These are phyloP conservation scores for Pseudolycoriella hygida DNA, from an alignment of 2,888 invertebrate species.

Conservation along the genomic window DNA sequence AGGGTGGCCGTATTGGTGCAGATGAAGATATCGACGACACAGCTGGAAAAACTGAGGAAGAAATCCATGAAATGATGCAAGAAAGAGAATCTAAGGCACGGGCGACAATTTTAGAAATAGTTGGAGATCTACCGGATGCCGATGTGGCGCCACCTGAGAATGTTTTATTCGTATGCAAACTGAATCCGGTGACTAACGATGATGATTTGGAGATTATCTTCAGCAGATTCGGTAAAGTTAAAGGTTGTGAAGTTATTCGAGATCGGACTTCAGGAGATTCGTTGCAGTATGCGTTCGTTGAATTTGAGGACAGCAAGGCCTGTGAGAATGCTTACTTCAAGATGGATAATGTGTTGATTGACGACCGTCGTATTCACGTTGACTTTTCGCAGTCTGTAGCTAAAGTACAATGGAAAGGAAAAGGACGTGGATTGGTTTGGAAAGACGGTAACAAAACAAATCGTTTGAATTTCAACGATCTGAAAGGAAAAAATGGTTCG, in stretches of 20 bases:
- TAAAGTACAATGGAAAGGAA: slow-evolving; percentile 80
- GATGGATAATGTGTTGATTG: slow-evolving; percentile 99
- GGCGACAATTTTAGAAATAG: slow-evolving; percentile 95
- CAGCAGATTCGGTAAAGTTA: slow-evolving; percentile 85
- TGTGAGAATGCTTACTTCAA: slow-evolving; percentile 98
- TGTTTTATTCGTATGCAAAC: slow-evolving; percentile 95
- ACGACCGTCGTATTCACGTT: slow-evolving; percentile 95
- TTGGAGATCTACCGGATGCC: slow-evolving; percentile 93
- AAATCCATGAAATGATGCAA: slow-evolving; percentile 73
- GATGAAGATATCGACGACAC: slow-evolving; percentile 88
- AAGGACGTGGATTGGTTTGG: slow-evolving; percentile 60
- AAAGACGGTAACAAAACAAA: slow-evolving; percentile 18
- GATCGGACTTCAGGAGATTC: slow-evolving; percentile 88
- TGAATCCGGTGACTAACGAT: slow-evolving; percentile 95
- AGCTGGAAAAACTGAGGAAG: slow-evolving; percentile 64
- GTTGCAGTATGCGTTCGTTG: slow-evolving; percentile 96
- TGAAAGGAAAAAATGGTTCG: background rate
- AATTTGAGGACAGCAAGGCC: slow-evolving; percentile 78
- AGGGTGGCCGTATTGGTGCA: slow-evolving; percentile 76
- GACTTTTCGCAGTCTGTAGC: slow-evolving; percentile 99
- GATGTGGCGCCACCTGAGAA: slow-evolving; percentile 98
- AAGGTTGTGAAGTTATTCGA: slow-evolving; percentile 88
- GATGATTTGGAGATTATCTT: slow-evolving; percentile 97
- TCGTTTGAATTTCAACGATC: slow-evolving; percentile 3
- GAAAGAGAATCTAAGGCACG: slow-evolving; percentile 90